Percentiles rank a stretch among this genome's conserved stretches.
Conservation (phyloP, 2,888 invertebrate species). For the Drosophila setosimentum region DNA sequence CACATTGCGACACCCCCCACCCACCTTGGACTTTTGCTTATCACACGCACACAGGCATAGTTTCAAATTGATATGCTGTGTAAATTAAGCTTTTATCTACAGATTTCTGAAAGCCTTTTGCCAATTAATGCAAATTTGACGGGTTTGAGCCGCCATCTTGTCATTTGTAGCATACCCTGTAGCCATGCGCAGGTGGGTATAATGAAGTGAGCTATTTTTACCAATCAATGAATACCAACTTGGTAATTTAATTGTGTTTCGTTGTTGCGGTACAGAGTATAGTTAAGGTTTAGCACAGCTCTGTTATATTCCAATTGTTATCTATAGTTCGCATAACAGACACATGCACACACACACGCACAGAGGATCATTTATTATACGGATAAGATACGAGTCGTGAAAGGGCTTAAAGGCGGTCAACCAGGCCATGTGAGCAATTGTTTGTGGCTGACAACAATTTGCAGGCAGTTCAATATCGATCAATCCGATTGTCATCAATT, state of each 20-base stretch:
- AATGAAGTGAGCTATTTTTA: background rate
- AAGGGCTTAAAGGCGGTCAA: constrained; percentile 5
- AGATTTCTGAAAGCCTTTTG: constrained; percentile 40
- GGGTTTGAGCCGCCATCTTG: constrained; percentile 17
- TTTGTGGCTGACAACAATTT: constrained; percentile 25
- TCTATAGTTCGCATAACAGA: constrained; percentile 9
- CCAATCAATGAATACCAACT: background rate
- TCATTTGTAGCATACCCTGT: constrained; percentile 10
- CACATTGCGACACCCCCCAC: background rate
- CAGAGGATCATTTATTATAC: constrained; percentile 60
- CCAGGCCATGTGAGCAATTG: constrained; percentile 38
- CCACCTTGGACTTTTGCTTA: constrained; percentile 8
- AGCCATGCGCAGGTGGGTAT: background rate
- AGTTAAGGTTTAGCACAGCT: background rate
- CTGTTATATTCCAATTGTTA: background rate
- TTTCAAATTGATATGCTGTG: constrained; percentile 42
- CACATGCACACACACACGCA: constrained; percentile 4
- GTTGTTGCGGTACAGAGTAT: background rate
- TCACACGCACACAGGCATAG: constrained; percentile 14
- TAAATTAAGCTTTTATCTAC: constrained; percentile 56
- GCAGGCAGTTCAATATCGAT: constrained; percentile 26
- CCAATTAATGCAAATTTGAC: constrained; percentile 54
- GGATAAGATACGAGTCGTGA: constrained; percentile 61
- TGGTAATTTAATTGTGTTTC: background rate
- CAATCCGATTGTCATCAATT: background rate